A percentile compares a stretch with the other conserved stretches of the same genome.
phyloP scores from a whole-genome alignment of 2,888 invertebrate species.

The Tineola bisselliella region DNA sequence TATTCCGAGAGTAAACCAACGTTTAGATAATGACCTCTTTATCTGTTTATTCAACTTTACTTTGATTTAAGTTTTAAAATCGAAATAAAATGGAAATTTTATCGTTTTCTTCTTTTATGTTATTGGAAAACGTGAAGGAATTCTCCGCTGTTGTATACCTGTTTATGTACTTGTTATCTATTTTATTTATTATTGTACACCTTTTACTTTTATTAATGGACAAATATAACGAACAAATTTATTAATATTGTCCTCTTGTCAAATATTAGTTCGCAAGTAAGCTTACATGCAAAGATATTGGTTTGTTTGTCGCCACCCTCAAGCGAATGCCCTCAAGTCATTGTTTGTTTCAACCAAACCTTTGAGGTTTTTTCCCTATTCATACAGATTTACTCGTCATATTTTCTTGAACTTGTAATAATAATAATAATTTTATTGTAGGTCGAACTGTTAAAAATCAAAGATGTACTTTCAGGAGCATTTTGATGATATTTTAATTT shows the following conservation, averaged over 20 bases:
- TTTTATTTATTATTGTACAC: no score
- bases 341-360: neutral
- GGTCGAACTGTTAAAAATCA: no score
- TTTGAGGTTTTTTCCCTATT: neutral
- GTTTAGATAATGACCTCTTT: constrained; percentile 7
- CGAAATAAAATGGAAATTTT: constrained; percentile 1
- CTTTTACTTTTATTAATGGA: no score
- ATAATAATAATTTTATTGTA: no score
- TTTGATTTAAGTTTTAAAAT: neutral
- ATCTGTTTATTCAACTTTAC: neutral
- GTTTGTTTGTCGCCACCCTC: neutral
- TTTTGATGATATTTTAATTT: no score
- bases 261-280: neutral
- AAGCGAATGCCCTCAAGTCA: constrained; percentile 4
- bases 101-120: neutral
- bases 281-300: constrained; percentile 1
- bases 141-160: no score
- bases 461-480: no score
- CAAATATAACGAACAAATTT: neutral
- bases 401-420: no score
- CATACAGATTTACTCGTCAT: no score
- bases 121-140: no score
- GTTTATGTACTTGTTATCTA: no score
- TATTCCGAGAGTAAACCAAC: constrained; percentile 6
- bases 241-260: neutral